Evolutionary conservation across 2,113 vertebrate species (phyloP), one percentile per base, ranked within the genome.

Genomic region (Microtus montanus): DNA sequence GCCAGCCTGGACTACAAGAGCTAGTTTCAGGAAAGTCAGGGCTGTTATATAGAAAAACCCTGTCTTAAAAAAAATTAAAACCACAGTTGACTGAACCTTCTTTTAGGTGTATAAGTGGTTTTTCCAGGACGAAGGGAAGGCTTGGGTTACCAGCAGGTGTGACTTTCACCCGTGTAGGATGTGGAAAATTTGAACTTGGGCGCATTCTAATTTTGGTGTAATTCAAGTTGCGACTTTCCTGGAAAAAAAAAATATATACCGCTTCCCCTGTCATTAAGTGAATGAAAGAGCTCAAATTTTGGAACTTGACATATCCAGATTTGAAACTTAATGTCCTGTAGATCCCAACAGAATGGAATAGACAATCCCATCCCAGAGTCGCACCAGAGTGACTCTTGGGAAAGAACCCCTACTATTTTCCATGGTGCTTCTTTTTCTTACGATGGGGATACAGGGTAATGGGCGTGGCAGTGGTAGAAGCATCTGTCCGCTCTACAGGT

Each of bases 161-260:
- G 41, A 38, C 11, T 71, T 92, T 90, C 64, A 61, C 4, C 12
- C 33, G 7, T 92, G 64, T 14, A 38, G 70, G 24, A 41, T 22
- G 19, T 22, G 49, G n/a, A 90, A 85, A 35, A 14, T 20, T 77
- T 22, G 47, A 93, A 30, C 44, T 54, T 30, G 47, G 89, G 66
- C 49, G 41, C 28, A 19, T 93, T 87, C 96, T 73, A n/a, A 61
- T 58, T 79, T 73, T 30, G 64, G 75, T 17, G 9, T n/a, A 89
- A 86, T 19, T 61, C n/a, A 70, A 80, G 74, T 66, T 10, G 2
- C 35, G 30, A 38, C 10, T 58, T 49, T 86, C 6, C 35, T n/a
- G 11, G 64, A 15, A 38, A 94, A 54, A 15, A 38, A 70, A 84
- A 92, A 38, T 47, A 49, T 49, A 49, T 22, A 10, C 47, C 33